phyloP scores from a whole-genome alignment of 2,797 vertebrate species.

The Heterohyrax brucei region DNA sequence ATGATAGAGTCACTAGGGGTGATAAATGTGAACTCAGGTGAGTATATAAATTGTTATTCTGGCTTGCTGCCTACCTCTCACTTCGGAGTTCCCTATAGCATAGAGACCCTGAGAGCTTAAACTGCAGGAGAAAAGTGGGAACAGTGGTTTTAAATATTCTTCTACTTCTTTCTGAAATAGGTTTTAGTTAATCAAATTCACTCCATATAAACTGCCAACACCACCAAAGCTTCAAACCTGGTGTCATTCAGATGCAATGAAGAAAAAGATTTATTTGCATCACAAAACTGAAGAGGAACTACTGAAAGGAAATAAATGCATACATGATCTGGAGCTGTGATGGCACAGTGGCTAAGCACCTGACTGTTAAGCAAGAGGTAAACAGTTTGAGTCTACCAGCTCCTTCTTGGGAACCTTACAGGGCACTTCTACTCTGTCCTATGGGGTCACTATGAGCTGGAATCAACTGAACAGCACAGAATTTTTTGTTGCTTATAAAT shows the following conservation, averaged over 20 bases:
- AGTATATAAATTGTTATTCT: constrained; percentile 50
- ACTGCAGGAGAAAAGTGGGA: constrained; percentile 53
- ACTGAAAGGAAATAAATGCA: constrained; percentile 1
- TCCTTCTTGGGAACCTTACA: no score
- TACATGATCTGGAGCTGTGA: no score
- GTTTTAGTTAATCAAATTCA: constrained; percentile 67
- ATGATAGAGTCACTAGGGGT: constrained; percentile 7
- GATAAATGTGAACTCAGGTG: constrained; percentile 7
- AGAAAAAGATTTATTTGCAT: constrained; percentile 30
- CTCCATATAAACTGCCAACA: constrained; percentile 11
- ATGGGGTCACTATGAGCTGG: no score
- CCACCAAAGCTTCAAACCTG: background rate
- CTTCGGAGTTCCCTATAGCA: background rate
- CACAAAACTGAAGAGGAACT: constrained; percentile 53
- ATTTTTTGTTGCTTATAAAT: no score
- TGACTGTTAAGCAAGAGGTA: no score
- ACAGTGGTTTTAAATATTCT: constrained; percentile 28
- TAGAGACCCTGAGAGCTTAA: background rate
- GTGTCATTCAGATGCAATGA: background rate
- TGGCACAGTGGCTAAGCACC: no score
- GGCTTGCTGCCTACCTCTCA: background rate
- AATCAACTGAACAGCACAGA: no score
- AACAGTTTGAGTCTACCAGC: no score
- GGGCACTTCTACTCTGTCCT: no score
- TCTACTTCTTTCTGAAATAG: constrained; percentile 8